phyloP scores from a whole-genome alignment of 2,797 vertebrate species.

The Gephyroberyx darwinii region DNA sequence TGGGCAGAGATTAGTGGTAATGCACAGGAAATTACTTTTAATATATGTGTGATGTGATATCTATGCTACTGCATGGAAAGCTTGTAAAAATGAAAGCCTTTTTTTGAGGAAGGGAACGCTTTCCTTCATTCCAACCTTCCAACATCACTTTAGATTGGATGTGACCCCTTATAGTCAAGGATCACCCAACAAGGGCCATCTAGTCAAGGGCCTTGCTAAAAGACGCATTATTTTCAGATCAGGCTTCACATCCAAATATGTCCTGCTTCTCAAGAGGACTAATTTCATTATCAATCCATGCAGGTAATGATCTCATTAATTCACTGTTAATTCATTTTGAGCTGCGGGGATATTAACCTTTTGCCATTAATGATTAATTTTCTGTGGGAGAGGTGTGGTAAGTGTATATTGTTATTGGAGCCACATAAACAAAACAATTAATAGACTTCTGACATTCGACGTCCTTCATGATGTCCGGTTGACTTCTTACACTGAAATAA shows the following conservation, averaged over 20 bases:
- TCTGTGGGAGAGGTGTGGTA: slow-evolving; percentile 77
- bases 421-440: slow-evolving; percentile 78
- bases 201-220: slow-evolving; percentile 71
- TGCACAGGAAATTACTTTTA: too few species aligned
- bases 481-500: slow-evolving; percentile 67
- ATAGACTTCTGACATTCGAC: slow-evolving; percentile 62
- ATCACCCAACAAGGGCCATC: slow-evolving; percentile 40
- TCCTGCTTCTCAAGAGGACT: slow-evolving; percentile 74
- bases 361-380: slow-evolving; percentile 84
- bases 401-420: slow-evolving; percentile 68
- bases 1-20: too few species aligned
- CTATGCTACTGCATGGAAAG: too few species aligned
- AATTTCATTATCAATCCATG: slow-evolving; percentile 82
- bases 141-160: not conserved
- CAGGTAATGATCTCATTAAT: slow-evolving; percentile 86
- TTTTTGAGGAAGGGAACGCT: too few species aligned
- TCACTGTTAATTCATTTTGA: slow-evolving; percentile 84
- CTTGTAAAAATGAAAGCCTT: too few species aligned
- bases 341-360: slow-evolving; percentile 86
- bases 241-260: slow-evolving; percentile 69
- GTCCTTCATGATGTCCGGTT: slow-evolving; percentile 65
- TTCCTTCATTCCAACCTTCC: not conserved
- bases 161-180: slow-evolving; percentile 40
- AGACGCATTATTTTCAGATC: slow-evolving; percentile 76
- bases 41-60: too few species aligned